phyloP scores from a whole-genome alignment of 2,113 vertebrate species.

The Mohoua ochrocephala region DNA sequence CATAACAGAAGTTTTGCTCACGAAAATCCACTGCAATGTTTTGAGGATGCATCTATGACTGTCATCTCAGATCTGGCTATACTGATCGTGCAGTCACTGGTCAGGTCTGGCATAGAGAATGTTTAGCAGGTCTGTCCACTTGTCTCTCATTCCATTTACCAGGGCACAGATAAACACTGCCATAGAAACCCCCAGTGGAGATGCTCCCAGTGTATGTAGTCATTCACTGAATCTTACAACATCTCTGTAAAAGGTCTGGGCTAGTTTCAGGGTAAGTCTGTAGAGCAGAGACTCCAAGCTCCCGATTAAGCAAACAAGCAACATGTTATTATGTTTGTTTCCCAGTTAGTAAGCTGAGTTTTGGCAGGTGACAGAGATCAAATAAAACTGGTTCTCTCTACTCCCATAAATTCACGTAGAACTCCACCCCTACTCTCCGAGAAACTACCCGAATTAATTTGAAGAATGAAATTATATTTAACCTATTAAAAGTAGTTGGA shows the following conservation, averaged over 20 bases:
- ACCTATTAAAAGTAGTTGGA: background rate
- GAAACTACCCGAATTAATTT: background rate
- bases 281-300: background rate
- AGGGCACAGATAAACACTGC: background rate
- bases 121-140: background rate
- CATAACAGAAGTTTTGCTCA: background rate
- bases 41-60: background rate
- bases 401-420: background rate
- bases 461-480: background rate
- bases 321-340: background rate
- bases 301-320: background rate
- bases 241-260: background rate
- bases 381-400: background rate
- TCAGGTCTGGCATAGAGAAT: background rate
- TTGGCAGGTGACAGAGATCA: background rate
- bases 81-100: background rate
- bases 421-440: background rate
- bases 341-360: background rate
- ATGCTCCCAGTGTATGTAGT: background rate
- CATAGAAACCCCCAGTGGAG: background rate
- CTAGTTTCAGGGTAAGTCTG: background rate
- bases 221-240: background rate
- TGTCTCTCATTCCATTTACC: background rate
- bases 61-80: background rate
- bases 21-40: background rate